These are phyloP conservation scores for Sarcophilus harrisii DNA, from an alignment of 2,797 vertebrate genomes.

Conservation along the genomic window DNA sequence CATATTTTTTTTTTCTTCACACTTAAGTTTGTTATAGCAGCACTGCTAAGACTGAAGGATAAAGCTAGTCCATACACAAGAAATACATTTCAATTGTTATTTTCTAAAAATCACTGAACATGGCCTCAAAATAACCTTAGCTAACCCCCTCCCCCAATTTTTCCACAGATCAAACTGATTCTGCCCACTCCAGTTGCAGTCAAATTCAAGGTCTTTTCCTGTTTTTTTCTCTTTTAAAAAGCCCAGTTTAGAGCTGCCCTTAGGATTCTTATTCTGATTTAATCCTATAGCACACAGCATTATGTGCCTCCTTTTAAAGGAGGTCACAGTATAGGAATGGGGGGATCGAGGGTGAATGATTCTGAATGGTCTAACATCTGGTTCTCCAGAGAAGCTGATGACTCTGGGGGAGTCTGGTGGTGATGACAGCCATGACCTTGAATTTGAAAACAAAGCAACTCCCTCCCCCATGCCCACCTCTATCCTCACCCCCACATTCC, in stretches of 20 bases:
- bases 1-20: conserved; percentile 79
- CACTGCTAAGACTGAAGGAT: conserved; percentile 82
- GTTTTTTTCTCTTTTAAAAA: not conserved
- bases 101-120: conserved; percentile 40
- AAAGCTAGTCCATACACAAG: conserved; percentile 82
- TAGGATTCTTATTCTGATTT: not conserved
- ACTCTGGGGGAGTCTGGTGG: not conserved
- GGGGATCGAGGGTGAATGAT: fast-evolving
- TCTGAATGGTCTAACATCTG: not conserved
- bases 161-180: conserved; percentile 10
- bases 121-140: not conserved
- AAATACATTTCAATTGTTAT: conserved; percentile 78
- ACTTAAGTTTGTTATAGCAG: conserved; percentile 84
- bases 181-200: not conserved
- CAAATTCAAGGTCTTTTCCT: not conserved
- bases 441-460: not conserved
- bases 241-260: not conserved
- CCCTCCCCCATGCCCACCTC: not conserved
- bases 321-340: not conserved
- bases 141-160: not conserved
- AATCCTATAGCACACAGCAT: not conserved
- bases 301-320: not conserved
- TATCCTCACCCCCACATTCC: not conserved
- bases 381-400: not conserved
- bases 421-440: not conserved